Evolutionary conservation across 2,888 invertebrate species (phyloP).

Genomic region (Lysandra coridon): DNA sequence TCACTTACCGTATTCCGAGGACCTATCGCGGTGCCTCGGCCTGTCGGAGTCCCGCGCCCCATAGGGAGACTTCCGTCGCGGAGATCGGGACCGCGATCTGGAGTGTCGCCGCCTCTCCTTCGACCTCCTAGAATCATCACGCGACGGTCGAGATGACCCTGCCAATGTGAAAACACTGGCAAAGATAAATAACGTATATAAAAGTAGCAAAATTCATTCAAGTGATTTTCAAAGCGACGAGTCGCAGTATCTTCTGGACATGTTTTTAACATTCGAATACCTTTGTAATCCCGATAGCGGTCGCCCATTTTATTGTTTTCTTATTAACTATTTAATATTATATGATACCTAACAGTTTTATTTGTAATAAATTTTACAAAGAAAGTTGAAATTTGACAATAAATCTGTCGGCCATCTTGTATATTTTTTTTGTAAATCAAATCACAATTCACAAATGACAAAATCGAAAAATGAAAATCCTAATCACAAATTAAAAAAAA

Average conservation of each 20-base stretch:
- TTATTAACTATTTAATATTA: slow-evolving; percentile 31
- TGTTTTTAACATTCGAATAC: slow-evolving; percentile 55
- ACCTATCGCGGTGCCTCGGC: slow-evolving; percentile 50
- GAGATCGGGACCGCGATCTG: slow-evolving; percentile 58
- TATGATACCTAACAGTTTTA: background rate
- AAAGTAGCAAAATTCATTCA: slow-evolving; percentile 48
- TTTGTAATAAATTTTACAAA: background rate
- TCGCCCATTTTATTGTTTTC: slow-evolving; percentile 52
- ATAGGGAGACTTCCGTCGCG: slow-evolving; percentile 48
- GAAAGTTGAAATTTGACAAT: background rate
- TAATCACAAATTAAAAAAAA: background rate
- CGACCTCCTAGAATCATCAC: slow-evolving; percentile 76
- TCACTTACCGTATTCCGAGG: slow-evolving; percentile 46
- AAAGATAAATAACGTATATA: slow-evolving; percentile 80
- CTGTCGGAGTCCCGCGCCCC: slow-evolving; percentile 44
- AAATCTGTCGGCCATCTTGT: background rate
- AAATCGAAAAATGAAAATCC: background rate
- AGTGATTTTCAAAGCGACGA: slow-evolving; percentile 36
- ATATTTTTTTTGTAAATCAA: background rate
- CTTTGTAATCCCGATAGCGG: slow-evolving; percentile 60
- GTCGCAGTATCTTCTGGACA: slow-evolving; percentile 24
- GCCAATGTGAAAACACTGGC: slow-evolving; percentile 89
- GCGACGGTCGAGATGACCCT: slow-evolving; percentile 83
- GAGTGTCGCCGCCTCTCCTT: slow-evolving; percentile 51
- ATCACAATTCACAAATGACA: background rate